Percentiles rank a stretch among this genome's conserved stretches.
Evolutionary conservation across 2,113 vertebrate genomes (phyloP).

Genomic region (Cyanoderma ruficeps): DNA sequence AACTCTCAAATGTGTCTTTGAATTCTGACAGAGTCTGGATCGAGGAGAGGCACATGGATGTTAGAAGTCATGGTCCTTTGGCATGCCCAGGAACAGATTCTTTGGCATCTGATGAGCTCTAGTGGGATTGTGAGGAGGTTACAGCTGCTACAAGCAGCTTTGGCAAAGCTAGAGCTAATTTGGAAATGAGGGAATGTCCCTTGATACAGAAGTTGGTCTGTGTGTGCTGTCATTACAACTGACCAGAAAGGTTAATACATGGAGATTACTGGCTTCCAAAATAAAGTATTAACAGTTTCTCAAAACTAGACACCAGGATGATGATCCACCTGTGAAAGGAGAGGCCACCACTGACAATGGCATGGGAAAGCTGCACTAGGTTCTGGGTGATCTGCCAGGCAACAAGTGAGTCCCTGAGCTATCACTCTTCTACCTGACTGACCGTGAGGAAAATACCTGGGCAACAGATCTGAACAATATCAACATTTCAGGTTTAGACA

Average conservation of each 20-base stretch:
- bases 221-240: background rate
- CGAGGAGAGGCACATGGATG: background rate
- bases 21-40: background rate
- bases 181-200: background rate
- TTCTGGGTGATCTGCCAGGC: background rate
- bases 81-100: background rate
- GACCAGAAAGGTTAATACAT: background rate
- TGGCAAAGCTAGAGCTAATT: background rate
- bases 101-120: background rate
- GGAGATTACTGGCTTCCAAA: background rate
- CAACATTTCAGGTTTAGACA: background rate
- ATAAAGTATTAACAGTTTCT: background rate
- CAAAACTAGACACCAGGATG: background rate
- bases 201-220: background rate
- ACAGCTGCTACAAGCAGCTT: background rate
- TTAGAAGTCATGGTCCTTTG: background rate
- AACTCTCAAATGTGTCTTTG: background rate
- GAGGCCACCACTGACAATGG: background rate
- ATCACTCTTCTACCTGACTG: background rate
- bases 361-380: background rate
- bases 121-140: background rate
- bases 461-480: background rate
- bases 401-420: background rate
- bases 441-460: background rate
- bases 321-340: background rate